Conservation (phyloP, 35 echinoderm and acorn worm species). For the Apostichopus californicus region DNA sequence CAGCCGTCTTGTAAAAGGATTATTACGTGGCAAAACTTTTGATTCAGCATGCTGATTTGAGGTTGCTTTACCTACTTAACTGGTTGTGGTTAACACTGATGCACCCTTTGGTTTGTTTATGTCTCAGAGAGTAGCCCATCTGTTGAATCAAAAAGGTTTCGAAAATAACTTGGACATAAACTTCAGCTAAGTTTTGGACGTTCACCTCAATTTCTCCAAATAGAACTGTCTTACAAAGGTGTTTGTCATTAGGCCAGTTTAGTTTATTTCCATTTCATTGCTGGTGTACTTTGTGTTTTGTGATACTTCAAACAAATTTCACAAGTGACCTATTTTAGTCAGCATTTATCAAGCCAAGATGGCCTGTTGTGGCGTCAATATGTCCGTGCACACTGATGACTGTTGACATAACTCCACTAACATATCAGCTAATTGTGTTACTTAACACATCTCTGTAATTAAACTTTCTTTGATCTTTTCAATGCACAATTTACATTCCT, state of each 20-base stretch:
- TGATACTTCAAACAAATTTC: background rate
- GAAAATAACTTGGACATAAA: too few relatives aligned
- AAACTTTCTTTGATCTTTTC: background rate
- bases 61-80: too few relatives aligned
- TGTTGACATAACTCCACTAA: background rate
- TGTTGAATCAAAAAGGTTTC: too few relatives aligned
- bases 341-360: background rate
- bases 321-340: background rate
- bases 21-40: too few relatives aligned
- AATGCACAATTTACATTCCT: background rate
- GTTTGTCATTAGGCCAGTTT: background rate
- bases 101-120: too few relatives aligned
- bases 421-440: background rate
- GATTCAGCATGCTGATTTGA: too few relatives aligned
- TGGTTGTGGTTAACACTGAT: too few relatives aligned
- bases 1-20: too few relatives aligned
- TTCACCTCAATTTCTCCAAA: background rate
- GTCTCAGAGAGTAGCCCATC: too few relatives aligned
- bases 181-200: background rate
- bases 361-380: background rate
- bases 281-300: background rate
- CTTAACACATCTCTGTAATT: conserved; percentile 1
- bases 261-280: background rate
- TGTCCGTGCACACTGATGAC: background rate
- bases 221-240: background rate